A percentile compares a stretch with the other conserved stretches of the same genome.
These are phyloP conservation scores for Brachyalestes nurse DNA, from an alignment of 2,797 vertebrate genomes.

Conservation along the genomic window DNA sequence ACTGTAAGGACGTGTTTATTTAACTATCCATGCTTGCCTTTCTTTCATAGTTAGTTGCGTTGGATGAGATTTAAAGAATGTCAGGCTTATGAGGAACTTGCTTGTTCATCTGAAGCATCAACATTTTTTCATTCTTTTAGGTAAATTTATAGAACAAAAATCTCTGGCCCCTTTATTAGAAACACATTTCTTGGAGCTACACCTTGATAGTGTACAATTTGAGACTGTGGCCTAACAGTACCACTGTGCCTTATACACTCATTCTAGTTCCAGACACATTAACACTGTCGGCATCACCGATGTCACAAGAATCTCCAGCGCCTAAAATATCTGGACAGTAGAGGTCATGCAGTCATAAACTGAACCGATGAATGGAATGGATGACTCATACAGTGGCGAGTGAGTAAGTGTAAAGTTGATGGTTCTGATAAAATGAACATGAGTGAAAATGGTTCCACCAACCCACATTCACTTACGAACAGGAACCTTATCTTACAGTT, in stretches of 20 bases:
- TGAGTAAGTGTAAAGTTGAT: not conserved
- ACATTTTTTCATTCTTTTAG: too few relatives aligned
- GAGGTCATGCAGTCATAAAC: not conserved
- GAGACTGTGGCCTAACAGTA: not conserved
- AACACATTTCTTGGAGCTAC: not conserved
- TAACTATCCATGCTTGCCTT: too few relatives aligned
- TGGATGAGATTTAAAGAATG: too few relatives aligned
- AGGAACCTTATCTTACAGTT: not conserved
- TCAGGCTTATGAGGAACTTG: too few relatives aligned
- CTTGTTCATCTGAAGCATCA: too few relatives aligned
- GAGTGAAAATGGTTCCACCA: not conserved
- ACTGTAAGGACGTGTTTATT: too few relatives aligned
- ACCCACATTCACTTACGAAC: not conserved
- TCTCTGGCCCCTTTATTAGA: too few relatives aligned
- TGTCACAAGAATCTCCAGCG: not conserved
- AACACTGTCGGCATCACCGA: not conserved
- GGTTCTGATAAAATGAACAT: not conserved
- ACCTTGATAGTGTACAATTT: not conserved
- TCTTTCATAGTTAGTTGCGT: too few relatives aligned
- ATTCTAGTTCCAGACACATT: not conserved
- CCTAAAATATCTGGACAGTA: not conserved
- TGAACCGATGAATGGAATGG: not conserved
- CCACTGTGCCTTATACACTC: not conserved
- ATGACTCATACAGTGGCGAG: not conserved
- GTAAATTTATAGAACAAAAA: too few relatives aligned